Percentiles rank a stretch among this genome's conserved stretches.
These are phyloP conservation scores for Mayetiola destructor DNA, from an alignment of 2,888 invertebrate species.

Conservation along the genomic window DNA sequence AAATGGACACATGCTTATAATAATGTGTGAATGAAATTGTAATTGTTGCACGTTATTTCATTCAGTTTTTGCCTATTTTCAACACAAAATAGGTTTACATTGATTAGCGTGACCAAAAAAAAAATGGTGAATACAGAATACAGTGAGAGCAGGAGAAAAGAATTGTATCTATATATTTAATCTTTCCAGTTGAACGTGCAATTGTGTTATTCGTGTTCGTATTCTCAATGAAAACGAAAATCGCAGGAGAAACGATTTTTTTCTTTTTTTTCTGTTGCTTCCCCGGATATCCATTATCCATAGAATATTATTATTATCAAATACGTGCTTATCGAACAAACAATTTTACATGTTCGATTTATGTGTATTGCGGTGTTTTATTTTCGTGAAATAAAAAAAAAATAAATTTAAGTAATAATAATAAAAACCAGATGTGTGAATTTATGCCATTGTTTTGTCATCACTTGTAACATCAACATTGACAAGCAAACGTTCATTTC, in stretches of 20 bases:
- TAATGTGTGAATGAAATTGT: slow-evolving; percentile 10
- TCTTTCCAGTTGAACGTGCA: background rate
- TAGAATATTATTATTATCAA: background rate
- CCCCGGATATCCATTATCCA: background rate
- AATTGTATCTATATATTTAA: background rate
- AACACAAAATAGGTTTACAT: background rate
- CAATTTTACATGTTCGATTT: background rate
- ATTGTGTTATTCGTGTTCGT: background rate
- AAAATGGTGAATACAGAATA: background rate
- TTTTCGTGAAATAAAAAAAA: too few relatives aligned
- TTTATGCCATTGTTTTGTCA: too few relatives aligned
- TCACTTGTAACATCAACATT: too few relatives aligned
- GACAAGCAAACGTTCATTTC: too few relatives aligned
- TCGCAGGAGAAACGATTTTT: too few relatives aligned
- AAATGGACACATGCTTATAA: too few relatives aligned
- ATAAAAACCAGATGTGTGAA: too few relatives aligned
- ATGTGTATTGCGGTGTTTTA: background rate
- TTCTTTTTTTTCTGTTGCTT: too few relatives aligned
- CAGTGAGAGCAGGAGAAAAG: background rate
- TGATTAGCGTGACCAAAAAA: background rate
- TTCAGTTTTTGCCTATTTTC: background rate
- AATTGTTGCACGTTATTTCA: background rate
- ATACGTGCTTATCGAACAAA: background rate
- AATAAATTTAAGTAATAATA: too few relatives aligned
- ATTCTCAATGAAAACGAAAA: background rate